Percentiles rank a stretch among this genome's conserved stretches.
Evolutionary conservation across 2,113 vertebrate species (phyloP).

Genomic region (Suricata suricatta): DNA sequence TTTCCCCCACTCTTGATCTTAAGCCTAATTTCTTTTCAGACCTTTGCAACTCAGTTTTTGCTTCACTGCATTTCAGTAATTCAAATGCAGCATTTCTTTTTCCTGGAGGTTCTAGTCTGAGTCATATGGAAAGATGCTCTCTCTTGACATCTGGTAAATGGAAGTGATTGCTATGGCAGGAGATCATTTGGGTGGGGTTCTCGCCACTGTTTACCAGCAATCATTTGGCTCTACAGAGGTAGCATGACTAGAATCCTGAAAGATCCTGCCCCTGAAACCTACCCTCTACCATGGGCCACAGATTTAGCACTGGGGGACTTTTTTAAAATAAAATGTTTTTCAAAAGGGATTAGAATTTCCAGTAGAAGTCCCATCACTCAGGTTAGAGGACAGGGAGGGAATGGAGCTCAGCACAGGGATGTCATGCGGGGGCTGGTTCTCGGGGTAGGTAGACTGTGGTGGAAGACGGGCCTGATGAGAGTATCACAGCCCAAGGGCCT

Average conservation of each 20-base stretch:
- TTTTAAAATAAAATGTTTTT: constrained; percentile 18
- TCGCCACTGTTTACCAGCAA: background rate
- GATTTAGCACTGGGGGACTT: background rate
- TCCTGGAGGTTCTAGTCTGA: background rate
- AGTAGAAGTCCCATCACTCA: background rate
- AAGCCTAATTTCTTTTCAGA: background rate
- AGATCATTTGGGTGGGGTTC: background rate
- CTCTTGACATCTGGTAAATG: background rate
- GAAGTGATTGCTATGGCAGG: background rate
- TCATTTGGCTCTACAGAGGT: background rate
- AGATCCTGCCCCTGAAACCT: background rate
- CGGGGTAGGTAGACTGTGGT: background rate
- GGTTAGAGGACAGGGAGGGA: background rate
- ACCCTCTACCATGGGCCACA: background rate
- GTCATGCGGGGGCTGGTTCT: background rate
- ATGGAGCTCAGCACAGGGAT: background rate
- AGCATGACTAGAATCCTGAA: background rate
- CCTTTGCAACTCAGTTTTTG: background rate
- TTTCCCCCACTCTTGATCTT: background rate
- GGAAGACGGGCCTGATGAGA: background rate
- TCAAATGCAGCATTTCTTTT: background rate
- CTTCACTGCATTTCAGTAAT: constrained; percentile 7
- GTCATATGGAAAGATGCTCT: background rate
- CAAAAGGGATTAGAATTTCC: background rate
- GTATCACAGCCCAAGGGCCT: background rate